Conservation (phyloP, 2,113 vertebrate genomes). For the Anolis carolinensis region DNA sequence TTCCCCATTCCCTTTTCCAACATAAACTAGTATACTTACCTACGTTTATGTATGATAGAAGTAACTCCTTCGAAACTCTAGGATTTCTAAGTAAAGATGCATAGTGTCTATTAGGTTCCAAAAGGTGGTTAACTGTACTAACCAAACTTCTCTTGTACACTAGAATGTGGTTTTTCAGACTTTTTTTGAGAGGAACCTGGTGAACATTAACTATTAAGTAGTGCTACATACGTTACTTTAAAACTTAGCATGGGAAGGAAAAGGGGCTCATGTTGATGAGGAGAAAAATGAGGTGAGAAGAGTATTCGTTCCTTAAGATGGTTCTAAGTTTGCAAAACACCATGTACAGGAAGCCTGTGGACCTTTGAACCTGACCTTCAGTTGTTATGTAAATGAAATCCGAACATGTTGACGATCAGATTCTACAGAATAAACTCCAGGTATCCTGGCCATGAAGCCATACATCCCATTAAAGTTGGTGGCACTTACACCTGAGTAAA, state of each 20-base stretch:
- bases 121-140: neutral
- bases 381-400: neutral
- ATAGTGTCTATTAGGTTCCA: neutral
- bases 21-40: too few species aligned
- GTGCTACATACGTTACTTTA: neutral
- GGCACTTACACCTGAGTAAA: neutral
- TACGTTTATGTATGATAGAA: neutral
- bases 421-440: constrained; percentile 22
- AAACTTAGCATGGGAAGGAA: neutral
- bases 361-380: neutral
- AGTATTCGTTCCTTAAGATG: neutral
- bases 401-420: neutral
- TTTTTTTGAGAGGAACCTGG: neutral
- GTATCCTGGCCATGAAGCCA: neutral
- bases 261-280: neutral
- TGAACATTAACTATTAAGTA: neutral
- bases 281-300: neutral
- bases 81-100: neutral
- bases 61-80: neutral
- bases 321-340: constrained; percentile 2
- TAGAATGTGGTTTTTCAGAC: neutral
- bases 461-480: neutral
- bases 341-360: neutral
- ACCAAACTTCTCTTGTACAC: neutral
- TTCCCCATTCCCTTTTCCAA: too few species aligned